Percentiles rank a stretch among this genome's conserved stretches.
Conservation (phyloP, 1,140 invertebrate species). For the Episyrphus balteatus region DNA sequence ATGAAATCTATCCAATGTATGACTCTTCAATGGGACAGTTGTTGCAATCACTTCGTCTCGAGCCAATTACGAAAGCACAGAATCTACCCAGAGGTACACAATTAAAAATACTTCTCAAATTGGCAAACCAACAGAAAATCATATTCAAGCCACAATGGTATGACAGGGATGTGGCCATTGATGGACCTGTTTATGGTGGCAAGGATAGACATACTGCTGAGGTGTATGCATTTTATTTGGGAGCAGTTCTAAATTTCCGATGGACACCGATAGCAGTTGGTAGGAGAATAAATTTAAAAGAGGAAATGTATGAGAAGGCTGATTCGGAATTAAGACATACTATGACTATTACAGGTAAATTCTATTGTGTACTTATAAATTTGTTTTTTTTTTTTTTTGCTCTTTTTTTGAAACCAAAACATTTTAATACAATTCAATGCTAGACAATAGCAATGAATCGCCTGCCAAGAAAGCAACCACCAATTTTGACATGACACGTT, state of each 20-base stretch:
- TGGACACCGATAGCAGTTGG: conserved; percentile 70
- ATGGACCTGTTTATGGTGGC: conserved; percentile 73
- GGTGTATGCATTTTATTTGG: conserved; percentile 87
- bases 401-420: no score
- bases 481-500: no score
- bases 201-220: conserved; percentile 90
- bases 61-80: conserved; percentile 61
- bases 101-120: conserved; percentile 68
- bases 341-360: conserved; percentile 23
- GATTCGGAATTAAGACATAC: conserved; percentile 47
- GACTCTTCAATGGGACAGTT: conserved; percentile 57
- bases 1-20: conserved; percentile 52
- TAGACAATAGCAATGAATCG: no score
- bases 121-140: conserved; percentile 66
- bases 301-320: conserved; percentile 60
- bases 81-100: conserved; percentile 76
- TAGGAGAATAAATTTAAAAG: conserved; percentile 58
- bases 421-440: no score
- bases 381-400: no score
- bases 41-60: conserved; percentile 53
- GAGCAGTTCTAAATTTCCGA: conserved; percentile 63
- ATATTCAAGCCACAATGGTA: conserved; percentile 91
- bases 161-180: conserved; percentile 56
- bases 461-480: no score
- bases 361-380: no score